These are phyloP conservation scores for Aphis craccivora DNA, from an alignment of 1,140 invertebrate species.

Conservation along the genomic window DNA sequence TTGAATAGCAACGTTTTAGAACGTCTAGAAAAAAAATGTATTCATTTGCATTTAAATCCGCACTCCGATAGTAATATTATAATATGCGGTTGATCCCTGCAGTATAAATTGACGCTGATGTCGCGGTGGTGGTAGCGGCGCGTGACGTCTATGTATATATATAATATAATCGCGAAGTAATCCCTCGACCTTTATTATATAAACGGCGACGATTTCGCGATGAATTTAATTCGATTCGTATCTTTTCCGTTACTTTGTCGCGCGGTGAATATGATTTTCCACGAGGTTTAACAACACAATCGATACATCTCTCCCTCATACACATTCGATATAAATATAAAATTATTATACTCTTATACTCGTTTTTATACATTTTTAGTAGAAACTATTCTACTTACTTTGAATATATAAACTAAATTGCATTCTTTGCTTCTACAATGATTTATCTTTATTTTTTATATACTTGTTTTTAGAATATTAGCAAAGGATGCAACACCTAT, in stretches of 20 bases:
- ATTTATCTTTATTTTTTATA: background rate
- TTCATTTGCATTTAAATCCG: background rate
- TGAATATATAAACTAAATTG: background rate
- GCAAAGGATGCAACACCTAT: background rate
- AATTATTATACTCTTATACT: background rate
- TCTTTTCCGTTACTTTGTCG: constrained; percentile 11
- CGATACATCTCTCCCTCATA: background rate
- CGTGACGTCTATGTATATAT: background rate
- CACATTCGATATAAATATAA: background rate
- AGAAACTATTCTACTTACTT: background rate
- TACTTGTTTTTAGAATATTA: background rate
- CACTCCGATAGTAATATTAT: background rate
- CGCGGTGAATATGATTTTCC: constrained; percentile 48
- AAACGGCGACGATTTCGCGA: constrained; percentile 1
- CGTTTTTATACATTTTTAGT: background rate
- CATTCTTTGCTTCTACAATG: background rate
- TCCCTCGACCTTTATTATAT: background rate
- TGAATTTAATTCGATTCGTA: constrained; percentile 41
- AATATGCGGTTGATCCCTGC: background rate
- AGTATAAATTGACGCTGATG: background rate
- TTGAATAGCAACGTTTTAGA: background rate
- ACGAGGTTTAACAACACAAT: constrained; percentile 12
- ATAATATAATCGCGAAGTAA: background rate
- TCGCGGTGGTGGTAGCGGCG: background rate
- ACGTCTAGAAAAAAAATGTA: background rate